Conservation (phyloP, 2,113 vertebrate species). For the Garra rufa region DNA sequence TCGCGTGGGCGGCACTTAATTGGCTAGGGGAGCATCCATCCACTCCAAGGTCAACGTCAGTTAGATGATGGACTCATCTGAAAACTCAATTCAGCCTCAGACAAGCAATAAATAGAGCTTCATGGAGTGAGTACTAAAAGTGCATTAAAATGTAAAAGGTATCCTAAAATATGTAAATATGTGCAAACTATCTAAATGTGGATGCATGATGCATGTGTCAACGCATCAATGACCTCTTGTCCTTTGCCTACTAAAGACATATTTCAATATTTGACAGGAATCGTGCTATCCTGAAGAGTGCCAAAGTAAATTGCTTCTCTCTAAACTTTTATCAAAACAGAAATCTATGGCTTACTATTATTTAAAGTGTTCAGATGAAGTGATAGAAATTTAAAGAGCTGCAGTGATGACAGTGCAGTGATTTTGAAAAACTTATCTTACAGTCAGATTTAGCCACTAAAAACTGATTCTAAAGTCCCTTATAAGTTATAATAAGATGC, state of each 20-base stretch:
- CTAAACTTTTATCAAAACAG: constrained; percentile 1
- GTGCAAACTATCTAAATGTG: constrained; percentile 31
- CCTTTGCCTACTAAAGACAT: constrained; percentile 24
- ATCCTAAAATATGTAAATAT: constrained; percentile 41
- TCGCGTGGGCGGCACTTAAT: background rate
- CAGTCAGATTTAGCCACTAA: background rate
- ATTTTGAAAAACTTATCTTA: background rate
- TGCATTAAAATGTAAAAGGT: constrained; percentile 49
- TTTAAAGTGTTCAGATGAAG: background rate
- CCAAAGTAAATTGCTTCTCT: constrained; percentile 37
- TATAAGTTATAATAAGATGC: background rate
- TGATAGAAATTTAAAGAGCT: background rate
- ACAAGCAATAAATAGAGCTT: constrained; percentile 26
- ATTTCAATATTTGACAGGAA: constrained; percentile 28
- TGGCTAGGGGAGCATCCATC: constrained; percentile 15
- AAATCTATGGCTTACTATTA: background rate
- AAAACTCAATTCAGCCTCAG: constrained; percentile 26
- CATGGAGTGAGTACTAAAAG: constrained; percentile 25
- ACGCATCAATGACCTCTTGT: constrained; percentile 31
- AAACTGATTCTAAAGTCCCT: background rate
- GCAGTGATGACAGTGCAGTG: background rate
- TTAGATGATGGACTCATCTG: background rate
- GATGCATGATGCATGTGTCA: constrained; percentile 34
- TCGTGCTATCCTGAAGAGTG: constrained; percentile 11
- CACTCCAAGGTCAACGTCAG: constrained; percentile 4